A percentile compares a stretch with the other conserved stretches of the same genome.
Conservation (phyloP, 1,140 invertebrate species). For the Drosophila littoralis region DNA sequence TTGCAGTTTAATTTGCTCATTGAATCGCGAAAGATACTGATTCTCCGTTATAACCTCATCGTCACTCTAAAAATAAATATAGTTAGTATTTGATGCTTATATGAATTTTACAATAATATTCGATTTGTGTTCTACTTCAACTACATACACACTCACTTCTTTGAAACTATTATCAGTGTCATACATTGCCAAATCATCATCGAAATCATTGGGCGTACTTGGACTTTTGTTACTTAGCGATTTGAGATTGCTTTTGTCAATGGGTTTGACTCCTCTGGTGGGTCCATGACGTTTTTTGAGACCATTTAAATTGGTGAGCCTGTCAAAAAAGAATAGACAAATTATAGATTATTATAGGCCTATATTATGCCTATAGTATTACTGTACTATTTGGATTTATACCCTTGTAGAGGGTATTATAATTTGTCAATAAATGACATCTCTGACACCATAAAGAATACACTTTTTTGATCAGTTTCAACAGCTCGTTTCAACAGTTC, state of each 20-base stretch:
- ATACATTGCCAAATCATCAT: constrained; percentile 47
- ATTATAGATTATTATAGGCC: too few relatives aligned
- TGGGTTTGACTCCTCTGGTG: not conserved
- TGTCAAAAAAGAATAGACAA: constrained; percentile 16
- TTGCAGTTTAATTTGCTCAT: constrained; percentile 73
- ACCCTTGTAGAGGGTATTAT: too few relatives aligned
- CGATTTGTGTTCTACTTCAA: not conserved
- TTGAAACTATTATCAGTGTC: constrained; percentile 47
- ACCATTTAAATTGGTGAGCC: constrained; percentile 61
- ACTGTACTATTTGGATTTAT: too few relatives aligned
- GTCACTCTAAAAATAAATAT: constrained; percentile 47
- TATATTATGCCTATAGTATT: too few relatives aligned
- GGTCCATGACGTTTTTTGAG: constrained; percentile 47
- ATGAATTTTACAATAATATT: not conserved
- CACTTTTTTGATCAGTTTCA: too few relatives aligned
- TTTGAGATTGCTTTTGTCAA: constrained; percentile 39
- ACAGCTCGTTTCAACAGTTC: too few relatives aligned
- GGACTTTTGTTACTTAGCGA: constrained; percentile 16
- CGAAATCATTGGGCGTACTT: constrained; percentile 15
- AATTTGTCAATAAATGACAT: too few relatives aligned
- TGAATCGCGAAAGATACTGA: constrained; percentile 63
- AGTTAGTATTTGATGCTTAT: not conserved
- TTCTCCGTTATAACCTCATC: constrained; percentile 67
- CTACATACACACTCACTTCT: constrained; percentile 60
- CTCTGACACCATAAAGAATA: too few relatives aligned